phyloP scores from a whole-genome alignment of 2,888 invertebrate genomes.

The Nymphalis c-album region DNA sequence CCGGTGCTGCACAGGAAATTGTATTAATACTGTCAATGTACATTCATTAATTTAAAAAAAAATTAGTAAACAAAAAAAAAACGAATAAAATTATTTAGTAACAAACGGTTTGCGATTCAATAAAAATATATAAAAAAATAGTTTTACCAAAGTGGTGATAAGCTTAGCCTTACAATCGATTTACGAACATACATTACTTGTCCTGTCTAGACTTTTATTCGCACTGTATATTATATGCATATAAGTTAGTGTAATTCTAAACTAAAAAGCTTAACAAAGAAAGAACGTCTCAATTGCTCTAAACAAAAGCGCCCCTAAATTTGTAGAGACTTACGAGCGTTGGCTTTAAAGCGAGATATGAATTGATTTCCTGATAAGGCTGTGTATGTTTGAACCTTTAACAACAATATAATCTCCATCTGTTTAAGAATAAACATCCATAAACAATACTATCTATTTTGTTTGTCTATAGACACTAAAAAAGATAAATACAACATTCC shows the following conservation, averaged over 20 bases:
- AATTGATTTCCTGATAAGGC: slow-evolving; percentile 5
- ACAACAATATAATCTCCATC: slow-evolving; percentile 7
- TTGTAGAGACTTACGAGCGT: background rate
- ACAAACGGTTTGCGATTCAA: no score
- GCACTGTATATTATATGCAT: no score
- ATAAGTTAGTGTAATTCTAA: background rate
- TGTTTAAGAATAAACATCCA: slow-evolving; percentile 2
- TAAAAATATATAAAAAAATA: no score
- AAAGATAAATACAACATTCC: background rate
- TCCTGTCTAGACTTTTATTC: no score
- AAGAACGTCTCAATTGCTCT: background rate
- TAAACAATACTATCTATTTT: slow-evolving; percentile 12
- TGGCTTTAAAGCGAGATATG: background rate
- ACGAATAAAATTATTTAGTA: no score
- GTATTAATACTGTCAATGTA: no score
- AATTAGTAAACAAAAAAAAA: no score
- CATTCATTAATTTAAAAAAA: no score
- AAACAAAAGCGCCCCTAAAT: background rate
- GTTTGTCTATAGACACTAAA: background rate
- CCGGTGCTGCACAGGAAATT: no score
- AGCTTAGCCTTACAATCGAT: no score
- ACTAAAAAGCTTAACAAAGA: background rate
- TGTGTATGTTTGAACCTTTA: slow-evolving; percentile 1
- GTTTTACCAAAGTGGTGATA: no score
- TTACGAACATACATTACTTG: no score